Conservation (phyloP, 2,797 vertebrate genomes). For the Alauda arvensis region DNA sequence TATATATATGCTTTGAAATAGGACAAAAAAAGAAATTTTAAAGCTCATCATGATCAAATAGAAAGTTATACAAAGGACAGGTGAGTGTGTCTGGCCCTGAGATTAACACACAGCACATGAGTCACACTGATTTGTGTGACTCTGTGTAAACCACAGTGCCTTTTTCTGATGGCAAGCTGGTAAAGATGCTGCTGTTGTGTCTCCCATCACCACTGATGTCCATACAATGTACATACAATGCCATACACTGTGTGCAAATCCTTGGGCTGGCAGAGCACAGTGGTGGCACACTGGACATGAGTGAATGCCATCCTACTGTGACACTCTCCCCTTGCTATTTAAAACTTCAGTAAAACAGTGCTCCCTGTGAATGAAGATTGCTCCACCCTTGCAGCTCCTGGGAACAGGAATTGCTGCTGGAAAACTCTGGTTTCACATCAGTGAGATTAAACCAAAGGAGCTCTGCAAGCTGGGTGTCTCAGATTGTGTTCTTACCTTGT, state of each 20-base stretch:
- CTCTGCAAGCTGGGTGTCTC: neutral
- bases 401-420: neutral
- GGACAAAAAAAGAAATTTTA: neutral
- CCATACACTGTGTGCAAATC: neutral
- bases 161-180: neutral
- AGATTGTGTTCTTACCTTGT: neutral
- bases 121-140: neutral
- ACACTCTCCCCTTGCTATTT: neutral
- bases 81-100: neutral
- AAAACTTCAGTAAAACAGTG: neutral
- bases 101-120: neutral
- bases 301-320: neutral
- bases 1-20: neutral
- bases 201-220: neutral
- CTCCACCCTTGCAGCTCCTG: neutral
- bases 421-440: neutral
- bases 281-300: neutral
- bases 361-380: fast-evolving
- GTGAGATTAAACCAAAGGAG: neutral
- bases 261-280: neutral
- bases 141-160: neutral
- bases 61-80: neutral
- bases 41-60: neutral
- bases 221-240: neutral
- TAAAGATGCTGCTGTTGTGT: neutral